Evolutionary conservation across 2,113 vertebrate genomes (phyloP).

Genomic region (Indicator maculatus): DNA sequence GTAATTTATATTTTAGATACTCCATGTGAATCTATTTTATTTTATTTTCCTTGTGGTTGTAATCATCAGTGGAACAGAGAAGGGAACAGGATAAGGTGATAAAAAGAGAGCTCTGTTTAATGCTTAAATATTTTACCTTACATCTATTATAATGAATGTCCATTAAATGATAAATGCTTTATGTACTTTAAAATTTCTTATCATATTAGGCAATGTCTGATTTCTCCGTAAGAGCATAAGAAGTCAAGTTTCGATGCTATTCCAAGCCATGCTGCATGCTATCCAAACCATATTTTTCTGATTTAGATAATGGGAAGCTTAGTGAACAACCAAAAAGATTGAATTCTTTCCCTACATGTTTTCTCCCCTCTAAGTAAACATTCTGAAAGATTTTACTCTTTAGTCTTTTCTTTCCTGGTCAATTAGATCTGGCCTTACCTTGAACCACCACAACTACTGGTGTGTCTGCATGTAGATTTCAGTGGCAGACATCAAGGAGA

Average conservation of each 20-base stretch:
- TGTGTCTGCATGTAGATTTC: background rate
- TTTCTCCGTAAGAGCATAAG: background rate
- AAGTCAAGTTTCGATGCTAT: background rate
- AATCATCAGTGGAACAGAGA: background rate
- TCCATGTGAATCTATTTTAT: background rate
- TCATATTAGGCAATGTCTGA: background rate
- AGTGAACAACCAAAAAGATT: background rate
- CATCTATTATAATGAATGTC: background rate
- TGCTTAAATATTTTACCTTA: background rate
- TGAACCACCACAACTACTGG: background rate
- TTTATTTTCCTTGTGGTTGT: background rate
- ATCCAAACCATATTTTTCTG: background rate
- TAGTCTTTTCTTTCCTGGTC: background rate
- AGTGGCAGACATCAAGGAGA: background rate
- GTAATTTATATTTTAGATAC: slow-evolving; percentile 1
- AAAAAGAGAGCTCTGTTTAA: background rate
- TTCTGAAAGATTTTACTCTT: background rate
- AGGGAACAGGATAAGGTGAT: background rate
- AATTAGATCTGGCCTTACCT: slow-evolving; percentile 10
- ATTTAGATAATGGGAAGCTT: background rate
- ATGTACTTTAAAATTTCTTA: background rate
- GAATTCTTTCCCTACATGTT: background rate
- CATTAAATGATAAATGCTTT: background rate
- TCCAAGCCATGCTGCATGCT: background rate
- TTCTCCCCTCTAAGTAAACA: background rate